phyloP scores from a whole-genome alignment of 2,113 vertebrate species.

The Cheirogaleus medius region DNA sequence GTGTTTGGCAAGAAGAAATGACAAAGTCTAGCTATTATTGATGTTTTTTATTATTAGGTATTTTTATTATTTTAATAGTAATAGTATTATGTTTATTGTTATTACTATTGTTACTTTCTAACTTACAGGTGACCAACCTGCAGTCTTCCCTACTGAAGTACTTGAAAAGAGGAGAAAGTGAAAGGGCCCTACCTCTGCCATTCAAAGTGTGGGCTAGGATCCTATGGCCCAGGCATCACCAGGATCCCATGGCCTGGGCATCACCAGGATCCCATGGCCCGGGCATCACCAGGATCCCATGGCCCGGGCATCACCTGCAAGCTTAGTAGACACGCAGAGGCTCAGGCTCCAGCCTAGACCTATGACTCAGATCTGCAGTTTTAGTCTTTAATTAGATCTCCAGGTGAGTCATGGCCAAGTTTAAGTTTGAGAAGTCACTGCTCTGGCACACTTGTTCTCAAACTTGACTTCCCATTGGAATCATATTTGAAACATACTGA shows the following conservation, averaged over 20 bases:
- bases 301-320: background rate
- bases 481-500: background rate
- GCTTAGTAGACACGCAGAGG: background rate
- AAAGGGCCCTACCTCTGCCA: background rate
- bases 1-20: background rate
- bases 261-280: no score
- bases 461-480: background rate
- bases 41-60: background rate
- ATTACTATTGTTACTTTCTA: background rate
- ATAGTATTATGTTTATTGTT: background rate
- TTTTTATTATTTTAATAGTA: background rate
- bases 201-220: background rate
- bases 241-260: no score
- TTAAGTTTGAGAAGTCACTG: background rate
- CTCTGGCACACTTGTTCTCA: background rate
- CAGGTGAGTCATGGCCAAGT: background rate
- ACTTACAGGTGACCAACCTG: background rate
- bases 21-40: background rate
- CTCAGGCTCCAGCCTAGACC: background rate
- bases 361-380: background rate
- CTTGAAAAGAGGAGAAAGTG: background rate
- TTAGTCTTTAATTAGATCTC: background rate
- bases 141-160: background rate
- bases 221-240: no score
- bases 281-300: no score